Conservation (phyloP, 23 tunicate genomes). For the Trididemnum clinides region DNA sequence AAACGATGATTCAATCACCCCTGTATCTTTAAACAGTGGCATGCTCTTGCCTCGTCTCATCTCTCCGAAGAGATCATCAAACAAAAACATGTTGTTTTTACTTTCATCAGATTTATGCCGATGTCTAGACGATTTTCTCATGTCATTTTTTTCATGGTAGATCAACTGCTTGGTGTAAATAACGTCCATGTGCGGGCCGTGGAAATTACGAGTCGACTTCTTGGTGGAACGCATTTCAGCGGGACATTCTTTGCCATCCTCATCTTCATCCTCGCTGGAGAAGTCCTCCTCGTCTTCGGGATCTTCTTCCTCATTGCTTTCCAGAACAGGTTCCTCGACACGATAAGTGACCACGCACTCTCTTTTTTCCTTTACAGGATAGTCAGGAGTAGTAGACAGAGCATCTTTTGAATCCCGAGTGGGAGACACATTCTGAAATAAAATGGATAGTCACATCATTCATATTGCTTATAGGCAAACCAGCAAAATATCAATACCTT, state of each 20-base stretch:
- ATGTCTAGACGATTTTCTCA: background rate
- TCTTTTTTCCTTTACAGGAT: slow-evolving; percentile 33
- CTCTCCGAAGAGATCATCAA: background rate
- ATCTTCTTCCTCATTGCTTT: background rate
- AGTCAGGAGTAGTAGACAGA: slow-evolving; percentile 73
- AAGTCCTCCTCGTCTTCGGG: background rate
- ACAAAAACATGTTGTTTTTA: background rate
- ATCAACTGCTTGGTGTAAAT: slow-evolving; percentile 27
- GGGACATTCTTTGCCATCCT: background rate
- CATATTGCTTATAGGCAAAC: too few relatives aligned
- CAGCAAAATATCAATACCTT: too few relatives aligned
- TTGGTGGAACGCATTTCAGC: background rate
- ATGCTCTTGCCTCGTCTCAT: slow-evolving; percentile 50
- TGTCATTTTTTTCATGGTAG: slow-evolving; percentile 30
- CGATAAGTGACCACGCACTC: background rate
- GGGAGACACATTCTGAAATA: slow-evolving; percentile 26
- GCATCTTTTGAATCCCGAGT: slow-evolving; percentile 50
- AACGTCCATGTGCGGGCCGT: slow-evolving; percentile 44
- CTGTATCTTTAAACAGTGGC: slow-evolving; percentile 35
- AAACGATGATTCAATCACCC: background rate
- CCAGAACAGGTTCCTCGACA: background rate
- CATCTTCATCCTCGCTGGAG: background rate
- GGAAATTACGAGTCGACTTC: slow-evolving; percentile 47
- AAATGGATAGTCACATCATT: background rate
- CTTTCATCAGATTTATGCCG: slow-evolving; percentile 54